These are phyloP conservation scores for Coptodon rendalli DNA, from an alignment of 2,113 vertebrate genomes.

Conservation along the genomic window DNA sequence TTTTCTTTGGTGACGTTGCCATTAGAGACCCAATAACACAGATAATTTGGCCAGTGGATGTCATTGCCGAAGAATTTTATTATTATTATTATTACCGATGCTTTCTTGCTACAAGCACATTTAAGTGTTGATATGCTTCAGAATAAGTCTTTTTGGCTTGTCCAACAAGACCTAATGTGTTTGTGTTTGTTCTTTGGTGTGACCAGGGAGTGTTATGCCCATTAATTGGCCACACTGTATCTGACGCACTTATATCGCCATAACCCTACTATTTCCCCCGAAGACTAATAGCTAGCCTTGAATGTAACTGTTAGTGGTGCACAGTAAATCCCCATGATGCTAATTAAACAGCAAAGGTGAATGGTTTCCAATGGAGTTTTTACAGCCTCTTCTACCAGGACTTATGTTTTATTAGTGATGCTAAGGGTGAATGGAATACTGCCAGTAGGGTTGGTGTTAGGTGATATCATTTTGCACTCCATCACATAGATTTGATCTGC, in stretches of 20 bases:
- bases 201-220: conserved; percentile 21
- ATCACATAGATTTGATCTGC: conserved; percentile 42
- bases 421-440: conserved; percentile 20
- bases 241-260: conserved; percentile 2
- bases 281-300: conserved; percentile 29
- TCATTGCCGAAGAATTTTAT: not conserved
- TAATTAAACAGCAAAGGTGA: conserved; percentile 45
- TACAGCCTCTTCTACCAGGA: conserved; percentile 11
- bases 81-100: not conserved
- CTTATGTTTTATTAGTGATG: conserved; percentile 39
- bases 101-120: not conserved
- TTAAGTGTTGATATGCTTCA: not conserved
- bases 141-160: not conserved
- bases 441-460: conserved; percentile 20
- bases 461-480: conserved; percentile 36
- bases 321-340: conserved; percentile 41
- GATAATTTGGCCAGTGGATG: not conserved
- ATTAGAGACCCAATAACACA: not conserved
- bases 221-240: conserved; percentile 38
- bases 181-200: not conserved
- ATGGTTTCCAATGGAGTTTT: conserved; percentile 36
- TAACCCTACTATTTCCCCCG: not conserved
- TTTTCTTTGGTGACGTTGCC: not conserved
- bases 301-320: conserved; percentile 27
- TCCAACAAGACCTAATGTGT: not conserved